Evolutionary conservation across 2,888 invertebrate genomes (phyloP), one percentile per base, ranked within the genome.

Genomic region (Dynastes tityus): DNA sequence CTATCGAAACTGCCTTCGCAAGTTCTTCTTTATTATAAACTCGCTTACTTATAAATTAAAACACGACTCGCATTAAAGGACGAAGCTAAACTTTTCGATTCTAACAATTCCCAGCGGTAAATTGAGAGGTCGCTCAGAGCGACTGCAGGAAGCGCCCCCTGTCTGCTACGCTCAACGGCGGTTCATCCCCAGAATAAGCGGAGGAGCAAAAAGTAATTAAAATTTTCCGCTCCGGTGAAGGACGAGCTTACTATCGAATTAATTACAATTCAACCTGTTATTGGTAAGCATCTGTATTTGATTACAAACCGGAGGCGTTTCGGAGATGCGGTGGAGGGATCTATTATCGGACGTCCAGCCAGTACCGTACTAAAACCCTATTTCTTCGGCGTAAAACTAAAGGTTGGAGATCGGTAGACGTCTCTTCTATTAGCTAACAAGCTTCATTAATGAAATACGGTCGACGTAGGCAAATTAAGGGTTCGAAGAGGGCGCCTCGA

Each of bases 221-320:
- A 67, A 67, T 67, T 67, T 67, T 67, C 65, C 45, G 65, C 65
- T 67, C 65, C 22, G 45, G 45, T 40, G 65, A 45, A 45, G 65
- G 65, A 40, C 65, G 65, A 67, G 45, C 40, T 40, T 45, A 45
- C 65, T 22, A 55, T 45, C 40, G 40, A 67, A 67, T 67, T 67
- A 67, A 67, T 67, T 67, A 67, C 65, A 40, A 67, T 67, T 49
- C 65, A 67, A 67, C 65, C 45, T 67, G 65, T 67, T 67, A 67
- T 67, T 67, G 65, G 65, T 67, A 67, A 67, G 45, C 65, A 67
- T 67, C 65, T 67, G 65, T 67, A 45, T 67, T 67, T 67, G 65
- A 67, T 67, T 67, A 67, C 65, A 16, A 67, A 40, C 40, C 22
- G n/a, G 65, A 49, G 45, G 22, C 11, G 45, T 16, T 16, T 16